phyloP scores from a whole-genome alignment of 30 jellyfish, hydroid and myxozoan genomes.

The Catostylus mosaicus region DNA sequence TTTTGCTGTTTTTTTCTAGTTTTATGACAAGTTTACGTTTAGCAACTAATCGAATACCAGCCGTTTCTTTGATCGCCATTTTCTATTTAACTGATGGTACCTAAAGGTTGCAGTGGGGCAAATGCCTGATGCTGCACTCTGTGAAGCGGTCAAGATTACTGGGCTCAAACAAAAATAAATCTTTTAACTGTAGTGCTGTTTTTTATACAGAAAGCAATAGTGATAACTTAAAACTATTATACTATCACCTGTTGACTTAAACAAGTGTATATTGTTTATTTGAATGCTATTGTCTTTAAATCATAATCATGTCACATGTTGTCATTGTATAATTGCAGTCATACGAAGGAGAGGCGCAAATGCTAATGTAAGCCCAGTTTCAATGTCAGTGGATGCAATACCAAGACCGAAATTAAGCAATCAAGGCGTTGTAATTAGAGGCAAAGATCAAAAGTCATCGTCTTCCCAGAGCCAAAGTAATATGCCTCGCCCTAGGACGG shows the following conservation, averaged over 20 bases:
- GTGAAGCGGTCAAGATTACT: too few species aligned
- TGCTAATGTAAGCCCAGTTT: not conserved
- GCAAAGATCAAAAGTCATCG: not conserved
- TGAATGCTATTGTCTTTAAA: not conserved
- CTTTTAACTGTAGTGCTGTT: not conserved
- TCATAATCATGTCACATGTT: not conserved
- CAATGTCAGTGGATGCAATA: conserved; percentile 6
- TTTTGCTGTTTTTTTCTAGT: too few species aligned
- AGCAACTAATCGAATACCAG: too few species aligned
- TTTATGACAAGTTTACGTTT: too few species aligned
- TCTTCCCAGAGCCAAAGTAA: not conserved
- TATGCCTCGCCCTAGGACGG: conserved; percentile 21
- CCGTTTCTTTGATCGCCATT: too few species aligned
- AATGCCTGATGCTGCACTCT: too few species aligned
- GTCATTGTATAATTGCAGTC: not conserved
- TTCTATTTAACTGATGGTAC: too few species aligned
- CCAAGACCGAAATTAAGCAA: conserved; percentile 4
- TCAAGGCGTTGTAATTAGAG: not conserved
- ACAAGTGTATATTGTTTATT: not conserved
- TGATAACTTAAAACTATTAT: not conserved
- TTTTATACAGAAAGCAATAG: not conserved
- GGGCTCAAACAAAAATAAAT: too few species aligned
- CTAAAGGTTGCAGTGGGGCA: too few species aligned
- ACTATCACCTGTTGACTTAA: not conserved
- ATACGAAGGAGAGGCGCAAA: conserved; percentile 29